Evolutionary conservation across 2,113 vertebrate genomes (phyloP).

Genomic region (Pavo muticus): DNA sequence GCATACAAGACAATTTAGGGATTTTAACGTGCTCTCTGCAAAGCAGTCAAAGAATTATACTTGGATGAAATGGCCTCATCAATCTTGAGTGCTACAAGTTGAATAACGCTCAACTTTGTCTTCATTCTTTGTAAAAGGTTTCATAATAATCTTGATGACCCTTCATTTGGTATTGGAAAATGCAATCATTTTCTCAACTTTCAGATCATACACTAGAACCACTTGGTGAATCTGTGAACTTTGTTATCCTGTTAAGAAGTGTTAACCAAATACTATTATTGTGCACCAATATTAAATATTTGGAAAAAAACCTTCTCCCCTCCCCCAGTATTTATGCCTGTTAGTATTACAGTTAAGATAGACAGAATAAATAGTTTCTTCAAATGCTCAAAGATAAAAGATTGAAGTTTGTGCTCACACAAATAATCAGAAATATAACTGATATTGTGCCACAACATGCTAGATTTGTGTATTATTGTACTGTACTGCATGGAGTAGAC

Average conservation of each 20-base stretch:
- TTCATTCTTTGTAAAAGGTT: background rate
- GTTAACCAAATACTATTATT: background rate
- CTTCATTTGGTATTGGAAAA: background rate
- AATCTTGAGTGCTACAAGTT: background rate
- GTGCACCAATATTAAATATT: background rate
- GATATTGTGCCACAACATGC: accelerated
- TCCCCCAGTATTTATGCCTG: background rate
- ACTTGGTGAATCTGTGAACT: background rate
- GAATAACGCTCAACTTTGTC: background rate
- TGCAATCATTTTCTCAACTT: background rate
- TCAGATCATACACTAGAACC: background rate
- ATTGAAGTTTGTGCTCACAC: background rate
- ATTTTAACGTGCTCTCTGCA: background rate
- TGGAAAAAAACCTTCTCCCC: background rate
- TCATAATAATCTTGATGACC: background rate
- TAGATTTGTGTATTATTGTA: background rate
- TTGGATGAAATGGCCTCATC: background rate
- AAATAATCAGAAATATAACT: background rate
- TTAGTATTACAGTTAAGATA: background rate
- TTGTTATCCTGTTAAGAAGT: background rate
- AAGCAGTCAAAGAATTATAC: background rate
- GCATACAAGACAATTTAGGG: background rate
- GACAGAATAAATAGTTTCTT: background rate
- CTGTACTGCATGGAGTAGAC: background rate
- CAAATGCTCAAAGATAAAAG: background rate